Evolutionary conservation across 2,888 invertebrate species (phyloP), one percentile per base, ranked within the genome.

Genomic region (Lacanobia wlatinum): DNA sequence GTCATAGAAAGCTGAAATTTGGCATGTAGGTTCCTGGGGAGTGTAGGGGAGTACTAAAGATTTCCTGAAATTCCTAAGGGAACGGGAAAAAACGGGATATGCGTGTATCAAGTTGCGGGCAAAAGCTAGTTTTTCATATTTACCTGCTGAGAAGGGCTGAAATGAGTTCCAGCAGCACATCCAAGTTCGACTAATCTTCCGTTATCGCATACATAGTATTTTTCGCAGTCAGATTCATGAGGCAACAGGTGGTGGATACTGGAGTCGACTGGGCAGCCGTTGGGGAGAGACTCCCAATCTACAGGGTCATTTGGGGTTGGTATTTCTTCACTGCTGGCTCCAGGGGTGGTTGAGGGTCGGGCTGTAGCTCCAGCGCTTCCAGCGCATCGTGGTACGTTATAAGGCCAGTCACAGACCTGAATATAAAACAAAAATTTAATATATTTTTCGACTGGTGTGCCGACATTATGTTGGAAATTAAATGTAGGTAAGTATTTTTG

Each of bases 251-350:
- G 71, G 14, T 86, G 73, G 7, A 86, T 55, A 12, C 79, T 23
- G 21, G 77, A 87, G 50, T 90, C 78, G 8, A 82, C 74, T 3
- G 90, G 90, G 59, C 90, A 90, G 0, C 90, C 89, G 52, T 89
- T 90, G 2, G 86, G 87, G 0, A 79, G 73, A 8, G 70, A 55
- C n/a, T 40, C 60, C 68, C 75, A 67, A 0, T 66, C 46, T n/a
- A 3, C 55, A 12, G 73, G 53, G 2, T 10, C 28, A 9, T 28
- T n/a, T 21, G 55, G 28, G 40, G 1, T 21, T 3, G 53, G 53
- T 14, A 59, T 5, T n/a, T 58, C 63, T 28, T 69, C 74, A 18
- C 76, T 74, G 16, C 58, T 48, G 16, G 16, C 18, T 18, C 8
- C 68, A 16, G 53, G 58, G 8, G 43, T 70, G 8, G 5, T 38